Percentiles rank a stretch among this genome's conserved stretches.
phyloP scores from a whole-genome alignment of 2,113 vertebrate species.

The Lasiurus borealis region DNA sequence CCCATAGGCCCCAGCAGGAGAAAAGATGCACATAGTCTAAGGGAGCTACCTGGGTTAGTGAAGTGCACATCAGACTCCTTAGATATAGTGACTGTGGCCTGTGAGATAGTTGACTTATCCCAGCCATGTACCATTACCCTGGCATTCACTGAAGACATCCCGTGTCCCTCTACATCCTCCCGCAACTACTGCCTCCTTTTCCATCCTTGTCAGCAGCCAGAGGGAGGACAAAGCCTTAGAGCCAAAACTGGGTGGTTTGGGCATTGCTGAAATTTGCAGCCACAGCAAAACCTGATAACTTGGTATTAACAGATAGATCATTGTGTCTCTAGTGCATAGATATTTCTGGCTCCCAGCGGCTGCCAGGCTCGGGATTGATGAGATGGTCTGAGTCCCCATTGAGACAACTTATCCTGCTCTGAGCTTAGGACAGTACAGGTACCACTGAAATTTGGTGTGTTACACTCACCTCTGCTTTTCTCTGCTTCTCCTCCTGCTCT shows the following conservation, averaged over 20 bases:
- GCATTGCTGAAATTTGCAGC: constrained; percentile 65
- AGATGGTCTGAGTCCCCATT: constrained; percentile 3
- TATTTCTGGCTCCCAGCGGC: not conserved
- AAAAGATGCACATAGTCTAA: not conserved
- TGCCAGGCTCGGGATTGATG: constrained; percentile 38
- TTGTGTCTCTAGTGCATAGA: constrained; percentile 2
- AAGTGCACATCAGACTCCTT: not conserved
- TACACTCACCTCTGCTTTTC: constrained; percentile 95
- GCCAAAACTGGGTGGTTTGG: constrained; percentile 70
- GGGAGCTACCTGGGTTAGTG: not conserved
- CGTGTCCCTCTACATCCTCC: not conserved
- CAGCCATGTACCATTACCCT: not conserved
- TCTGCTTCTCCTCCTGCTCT: constrained; percentile 93
- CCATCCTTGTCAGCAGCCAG: constrained; percentile 67
- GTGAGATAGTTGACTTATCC: not conserved
- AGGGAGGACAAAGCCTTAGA: constrained; percentile 40
- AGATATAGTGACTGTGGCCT: not conserved
- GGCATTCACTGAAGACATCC: not conserved
- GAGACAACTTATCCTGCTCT: not conserved
- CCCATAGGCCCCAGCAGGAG: not conserved
- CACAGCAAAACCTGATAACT: constrained; percentile 71
- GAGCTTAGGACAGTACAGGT: not conserved
- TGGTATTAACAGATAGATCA: constrained; percentile 69
- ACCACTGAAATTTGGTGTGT: not conserved
- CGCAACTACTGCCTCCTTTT: constrained; percentile 14